These are phyloP conservation scores for Drosophila koepferae DNA, from an alignment of 2,888 invertebrate species.

Conservation along the genomic window DNA sequence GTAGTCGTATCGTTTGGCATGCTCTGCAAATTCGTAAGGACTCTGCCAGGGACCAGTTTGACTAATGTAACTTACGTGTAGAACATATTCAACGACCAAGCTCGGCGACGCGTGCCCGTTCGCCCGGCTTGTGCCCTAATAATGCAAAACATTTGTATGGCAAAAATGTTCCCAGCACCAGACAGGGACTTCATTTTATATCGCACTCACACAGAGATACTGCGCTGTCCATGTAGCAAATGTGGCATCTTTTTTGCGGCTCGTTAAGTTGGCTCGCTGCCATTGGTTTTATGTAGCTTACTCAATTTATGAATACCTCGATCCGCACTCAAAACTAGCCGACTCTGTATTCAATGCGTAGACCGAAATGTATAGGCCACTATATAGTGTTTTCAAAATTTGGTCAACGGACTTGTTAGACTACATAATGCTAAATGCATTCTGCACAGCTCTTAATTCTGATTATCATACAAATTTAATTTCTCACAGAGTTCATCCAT, in stretches of 20 bases:
- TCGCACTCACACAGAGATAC: conserved; percentile 17
- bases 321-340: conserved; percentile 4
- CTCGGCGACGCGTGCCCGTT: conserved; percentile 18
- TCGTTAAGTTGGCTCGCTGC: conserved; percentile 66
- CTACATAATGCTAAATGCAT: neutral
- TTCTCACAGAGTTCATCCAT: neutral
- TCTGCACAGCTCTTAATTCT: neutral
- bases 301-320: conserved; percentile 68
- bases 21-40: conserved; percentile 57
- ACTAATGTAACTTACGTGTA: conserved; percentile 77
- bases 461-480: neutral
- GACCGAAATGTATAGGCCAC: conserved; percentile 16
- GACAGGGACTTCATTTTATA: conserved; percentile 52
- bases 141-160: conserved; percentile 73
- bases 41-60: conserved; percentile 51
- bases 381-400: neutral
- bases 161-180: conserved; percentile 39
- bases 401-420: neutral
- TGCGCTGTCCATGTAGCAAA: conserved; percentile 12
- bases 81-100: conserved; percentile 41
- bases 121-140: conserved; percentile 36
- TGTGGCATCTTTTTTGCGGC: conserved; percentile 58
- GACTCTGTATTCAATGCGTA: conserved; percentile 21
- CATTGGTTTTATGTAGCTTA: conserved; percentile 72
- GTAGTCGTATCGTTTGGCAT: conserved; percentile 39